Evolutionary conservation across 2,888 invertebrate species (phyloP), one percentile per base, ranked within the genome.

Genomic region (Sphaerophoria rueppellii): DNA sequence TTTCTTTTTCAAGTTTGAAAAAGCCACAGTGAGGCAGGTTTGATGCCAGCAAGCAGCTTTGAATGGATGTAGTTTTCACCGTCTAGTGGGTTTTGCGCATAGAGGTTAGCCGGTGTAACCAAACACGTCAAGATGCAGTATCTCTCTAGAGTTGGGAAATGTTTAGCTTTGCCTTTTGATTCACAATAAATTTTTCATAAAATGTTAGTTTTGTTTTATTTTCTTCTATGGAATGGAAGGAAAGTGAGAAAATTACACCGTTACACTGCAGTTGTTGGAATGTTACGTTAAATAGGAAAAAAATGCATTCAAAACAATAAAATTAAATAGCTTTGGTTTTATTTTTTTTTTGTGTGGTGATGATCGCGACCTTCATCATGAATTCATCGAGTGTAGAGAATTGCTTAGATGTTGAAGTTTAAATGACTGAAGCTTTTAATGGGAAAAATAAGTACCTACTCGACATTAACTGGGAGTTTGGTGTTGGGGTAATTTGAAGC

Each of bases 101-200:
- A 52, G 79, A 79, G 75, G 79, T 75, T 83, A 75, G 71, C 71
- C 79, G 54, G 71, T 75, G 79, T 75, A 83, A 83, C 75, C 71
- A 67, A 72, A 83, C 70, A 76, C 76, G 65, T 37, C 52, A 37
- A 82, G 82, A 74, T 61, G 73, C 46, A 72, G 77, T 76, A 72
- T 48, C 69, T 55, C 4, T 40, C n/a, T 50, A 54, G 5, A 35
- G 65, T 74, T 70, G 70, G 65, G 79, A 75, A 67, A 77, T 72
- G 67, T 60, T 67, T 69, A 58, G 65, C 50, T 80, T 73, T 79
- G n/a, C 73, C n/a, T 57, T 52, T 78, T 43, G 52, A 67, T 54
- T 54, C 32, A 67, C 11, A 50, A 60, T 65, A 72, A 55, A 24
- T 24, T 24, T 34, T 70, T 24, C 35, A 37, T 74, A 11, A 34